Base-by-base conservation (phyloP, 2,113 vertebrate species). In the Microtus oregoni region DNA sequence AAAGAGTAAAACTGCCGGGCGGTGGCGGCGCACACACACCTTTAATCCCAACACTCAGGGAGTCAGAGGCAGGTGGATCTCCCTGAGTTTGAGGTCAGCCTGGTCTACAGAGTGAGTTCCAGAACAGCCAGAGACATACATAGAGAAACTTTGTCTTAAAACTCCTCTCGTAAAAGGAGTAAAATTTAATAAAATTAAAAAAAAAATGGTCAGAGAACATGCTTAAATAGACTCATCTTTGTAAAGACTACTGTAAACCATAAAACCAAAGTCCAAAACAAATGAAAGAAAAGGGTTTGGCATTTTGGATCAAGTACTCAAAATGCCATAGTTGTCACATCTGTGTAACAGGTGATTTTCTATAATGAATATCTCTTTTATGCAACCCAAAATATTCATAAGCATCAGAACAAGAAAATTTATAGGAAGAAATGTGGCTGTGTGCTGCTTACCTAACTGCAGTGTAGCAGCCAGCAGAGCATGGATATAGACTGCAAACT, bases 401-500 rank as follows among this genome's bases (percentile, higher is more conserved):
- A 30, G 12, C 28, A 50, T 73, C 10, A 95, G 10, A 41, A 44
- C 73, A 70, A 2, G 14, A 47, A 55, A n/a, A 81, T 52, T 73
- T 41, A 19, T 1, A 78, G 41, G 30, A 90, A 44, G 35, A 86
- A 79, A 41, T 10, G 52, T 1, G 28, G 75, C 86, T 8, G 8
- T 24, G 7, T 50, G 75, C 4, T 77, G 38, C 97, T 94, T 98
- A 99, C 99, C 99, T 98, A 98, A 97, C 94, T 99, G 99, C 75
- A 99, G 79, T 0, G 99, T 98, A 63, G 99, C 99, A 77, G 99
- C 99, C 81, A 99, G 99, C 50, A 99, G 98, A 0, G 99, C 99
- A 52, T 99, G 99, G 78, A 99, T 97, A 96, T 99, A 99, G 93
- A 99, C 99, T 1, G 98, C 98, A 97, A 99, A 99, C 98, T 99